Evolutionary conservation across 2,888 invertebrate species (phyloP).

Genomic region (Cancer borealis): DNA sequence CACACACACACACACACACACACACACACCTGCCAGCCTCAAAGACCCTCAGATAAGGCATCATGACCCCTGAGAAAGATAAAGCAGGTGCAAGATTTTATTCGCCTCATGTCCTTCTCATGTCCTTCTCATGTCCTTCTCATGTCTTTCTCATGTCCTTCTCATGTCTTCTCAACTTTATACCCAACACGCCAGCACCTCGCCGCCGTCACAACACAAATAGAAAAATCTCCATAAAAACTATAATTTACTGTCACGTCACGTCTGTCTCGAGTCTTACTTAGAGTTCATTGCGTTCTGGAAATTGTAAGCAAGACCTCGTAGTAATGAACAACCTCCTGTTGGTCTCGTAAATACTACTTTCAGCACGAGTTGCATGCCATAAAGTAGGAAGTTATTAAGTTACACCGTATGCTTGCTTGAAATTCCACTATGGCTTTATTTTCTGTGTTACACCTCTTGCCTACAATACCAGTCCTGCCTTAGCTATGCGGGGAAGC

Average conservation of each 20-base stretch:
- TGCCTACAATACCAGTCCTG: no score
- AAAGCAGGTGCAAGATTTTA: not conserved
- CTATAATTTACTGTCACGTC: not conserved
- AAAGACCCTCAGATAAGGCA: no score
- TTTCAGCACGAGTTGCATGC: no score
- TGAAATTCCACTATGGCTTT: no score
- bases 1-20: not conserved
- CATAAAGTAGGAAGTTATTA: no score
- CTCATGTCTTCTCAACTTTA: not conserved
- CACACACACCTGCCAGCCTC: not conserved
- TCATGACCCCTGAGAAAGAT: not conserved
- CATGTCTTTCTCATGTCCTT: not conserved
- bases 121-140: not conserved
- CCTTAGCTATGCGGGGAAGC: no score
- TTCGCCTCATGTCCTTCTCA: not conserved
- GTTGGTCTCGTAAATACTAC: no score
- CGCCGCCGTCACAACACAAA: not conserved
- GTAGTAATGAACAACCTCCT: no score
- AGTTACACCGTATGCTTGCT: no score
- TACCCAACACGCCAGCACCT: not conserved
- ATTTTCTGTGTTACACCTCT: no score
- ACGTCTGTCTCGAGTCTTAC: no score
- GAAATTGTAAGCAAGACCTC: no score
- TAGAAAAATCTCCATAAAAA: not conserved
- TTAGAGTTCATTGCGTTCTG: not conserved